phyloP scores from a whole-genome alignment of 2,888 invertebrate species.

The Lasioglossum morio region DNA sequence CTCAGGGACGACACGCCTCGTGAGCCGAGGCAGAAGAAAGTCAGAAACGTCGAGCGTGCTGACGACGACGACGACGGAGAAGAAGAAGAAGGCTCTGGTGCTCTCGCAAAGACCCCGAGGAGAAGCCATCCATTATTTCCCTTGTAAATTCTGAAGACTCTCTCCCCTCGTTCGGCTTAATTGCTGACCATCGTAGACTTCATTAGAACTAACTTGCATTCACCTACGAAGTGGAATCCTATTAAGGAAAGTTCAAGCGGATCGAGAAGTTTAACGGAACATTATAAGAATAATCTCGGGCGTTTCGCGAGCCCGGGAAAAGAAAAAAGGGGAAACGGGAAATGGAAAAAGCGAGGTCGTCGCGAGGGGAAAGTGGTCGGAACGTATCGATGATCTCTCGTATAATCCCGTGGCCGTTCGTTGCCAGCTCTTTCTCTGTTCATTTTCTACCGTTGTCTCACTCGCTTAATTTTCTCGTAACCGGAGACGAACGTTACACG shows the following conservation, averaged over 20 bases:
- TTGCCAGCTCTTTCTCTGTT: background rate
- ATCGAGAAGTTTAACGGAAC: conserved; percentile 18
- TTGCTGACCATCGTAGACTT: conserved; percentile 7
- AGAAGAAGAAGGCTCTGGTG: background rate
- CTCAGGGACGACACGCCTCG: conserved; percentile 42
- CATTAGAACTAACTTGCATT: conserved; percentile 3
- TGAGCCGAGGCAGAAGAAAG: conserved; percentile 20
- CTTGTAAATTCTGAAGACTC: background rate
- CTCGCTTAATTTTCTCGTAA: conserved; percentile 42
- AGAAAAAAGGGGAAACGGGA: background rate
- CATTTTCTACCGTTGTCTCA: background rate
- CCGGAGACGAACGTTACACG: conserved; percentile 44
- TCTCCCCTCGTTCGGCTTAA: background rate
- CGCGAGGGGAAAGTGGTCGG: conserved; percentile 23
- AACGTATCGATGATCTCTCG: conserved; percentile 36
- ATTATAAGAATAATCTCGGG: conserved; percentile 3
- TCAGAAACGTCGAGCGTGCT: conserved; percentile 17
- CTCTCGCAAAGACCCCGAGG: background rate
- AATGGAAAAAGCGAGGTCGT: background rate
- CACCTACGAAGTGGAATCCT: conserved; percentile 15
- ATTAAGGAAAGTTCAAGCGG: conserved; percentile 7
- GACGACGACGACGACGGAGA: background rate
- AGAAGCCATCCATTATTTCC: conserved; percentile 18
- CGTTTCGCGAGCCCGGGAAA: background rate
- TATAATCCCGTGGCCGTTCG: conserved; percentile 26